Conservation (phyloP, 2,113 vertebrate species). For the Montifringilla adamsi region DNA sequence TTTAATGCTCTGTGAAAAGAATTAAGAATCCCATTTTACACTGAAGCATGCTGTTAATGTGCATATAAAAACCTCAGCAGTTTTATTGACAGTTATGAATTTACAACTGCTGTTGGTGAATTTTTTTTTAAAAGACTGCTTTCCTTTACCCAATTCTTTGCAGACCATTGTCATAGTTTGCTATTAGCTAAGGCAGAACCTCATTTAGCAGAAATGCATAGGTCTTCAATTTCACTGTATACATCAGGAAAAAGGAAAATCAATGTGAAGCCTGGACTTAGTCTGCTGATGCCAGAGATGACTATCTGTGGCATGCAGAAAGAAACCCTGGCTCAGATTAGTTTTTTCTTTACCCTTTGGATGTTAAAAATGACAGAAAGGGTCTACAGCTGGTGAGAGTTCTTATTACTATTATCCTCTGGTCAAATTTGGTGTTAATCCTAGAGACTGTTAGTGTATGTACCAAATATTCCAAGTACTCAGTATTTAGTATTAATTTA, state of each 20-base stretch:
- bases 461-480: background rate
- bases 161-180: background rate
- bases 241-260: constrained; percentile 31
- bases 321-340: background rate
- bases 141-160: background rate
- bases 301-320: constrained; percentile 2
- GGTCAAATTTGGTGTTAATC: background rate
- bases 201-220: constrained; percentile 24
- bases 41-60: constrained; percentile 38
- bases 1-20: constrained; percentile 54
- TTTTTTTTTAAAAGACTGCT: background rate
- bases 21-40: constrained; percentile 58
- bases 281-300: constrained; percentile 27
- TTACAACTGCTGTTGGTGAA: constrained; percentile 26
- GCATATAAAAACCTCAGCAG: constrained; percentile 36
- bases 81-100: constrained; percentile 60
- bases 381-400: background rate
- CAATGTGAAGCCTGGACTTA: background rate
- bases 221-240: constrained; percentile 36
- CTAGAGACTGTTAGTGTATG: background rate
- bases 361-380: constrained; percentile 2
- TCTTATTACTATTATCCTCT: background rate
- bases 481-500: background rate
- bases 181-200: background rate
- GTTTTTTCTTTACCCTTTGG: background rate